A percentile compares a stretch with the other conserved stretches of the same genome.
Evolutionary conservation across 2,797 vertebrate genomes (phyloP).

Genomic region (Graptemys geographica): DNA sequence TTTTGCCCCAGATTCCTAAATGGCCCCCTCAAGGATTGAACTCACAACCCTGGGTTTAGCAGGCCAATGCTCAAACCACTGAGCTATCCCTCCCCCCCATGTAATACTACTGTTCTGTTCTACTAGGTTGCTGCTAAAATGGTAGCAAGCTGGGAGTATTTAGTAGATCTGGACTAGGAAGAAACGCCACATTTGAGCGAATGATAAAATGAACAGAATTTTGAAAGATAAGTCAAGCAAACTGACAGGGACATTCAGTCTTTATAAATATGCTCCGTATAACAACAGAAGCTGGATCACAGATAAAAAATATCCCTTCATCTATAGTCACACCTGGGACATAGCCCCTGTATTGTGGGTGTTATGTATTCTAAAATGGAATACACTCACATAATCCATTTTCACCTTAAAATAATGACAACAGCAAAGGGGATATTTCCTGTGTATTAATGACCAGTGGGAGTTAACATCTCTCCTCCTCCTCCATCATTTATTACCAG

Average conservation of each 20-base stretch:
- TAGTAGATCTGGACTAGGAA: not conserved
- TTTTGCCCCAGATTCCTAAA: too few relatives aligned
- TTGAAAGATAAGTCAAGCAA: not conserved
- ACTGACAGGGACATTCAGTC: not conserved
- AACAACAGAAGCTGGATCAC: not conserved
- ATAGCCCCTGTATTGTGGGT: not conserved
- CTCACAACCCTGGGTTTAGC: too few relatives aligned
- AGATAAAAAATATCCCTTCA: not conserved
- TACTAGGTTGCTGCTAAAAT: not conserved
- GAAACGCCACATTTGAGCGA: not conserved
- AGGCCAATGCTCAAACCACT: too few relatives aligned
- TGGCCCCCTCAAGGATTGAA: too few relatives aligned
- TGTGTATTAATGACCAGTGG: not conserved
- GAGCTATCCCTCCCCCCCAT: too few relatives aligned
- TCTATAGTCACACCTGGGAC: not conserved
- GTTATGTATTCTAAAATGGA: not conserved
- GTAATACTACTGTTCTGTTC: too few relatives aligned
- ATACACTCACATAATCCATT: not conserved
- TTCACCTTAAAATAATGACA: not conserved
- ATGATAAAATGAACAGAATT: not conserved
- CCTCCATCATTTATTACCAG: not conserved
- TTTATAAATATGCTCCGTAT: not conserved
- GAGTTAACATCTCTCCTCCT: not conserved
- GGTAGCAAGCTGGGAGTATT: not conserved
- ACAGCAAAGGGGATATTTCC: not conserved